Base-by-base conservation (phyloP, 1,140 invertebrate species). In the Battus philenor region DNA sequence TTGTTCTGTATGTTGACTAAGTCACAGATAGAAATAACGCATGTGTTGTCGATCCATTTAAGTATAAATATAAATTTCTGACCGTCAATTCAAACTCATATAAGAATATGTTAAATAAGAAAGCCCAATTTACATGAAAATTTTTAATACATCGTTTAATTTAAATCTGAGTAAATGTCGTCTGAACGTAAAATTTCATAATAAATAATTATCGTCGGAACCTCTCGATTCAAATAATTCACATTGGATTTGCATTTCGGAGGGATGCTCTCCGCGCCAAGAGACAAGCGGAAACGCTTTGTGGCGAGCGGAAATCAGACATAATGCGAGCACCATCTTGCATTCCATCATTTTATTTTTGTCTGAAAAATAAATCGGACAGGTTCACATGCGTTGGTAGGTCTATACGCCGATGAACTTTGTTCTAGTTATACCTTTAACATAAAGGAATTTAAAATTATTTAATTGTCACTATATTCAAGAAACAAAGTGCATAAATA, bases 241-340 rank as follows among this genome's bases (percentile, higher is more conserved):
- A 55, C 56, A 45, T 44, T 58, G 49, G 50, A 77, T 73, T 78
- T 84, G 74, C 76, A 79, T 80, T 69, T 64, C 47, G 52, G 52
- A 60, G 72, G 68, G 76, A 81, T 82, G 75, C 63, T 76, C 69
- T 58, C 58, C 68, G 70, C 75, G 58, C 79, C 66, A 70, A 73
- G 70, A 80, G 80, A 84, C 71, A 75, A 69, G 60, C 78, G 81
- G 81, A 85, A 81, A 62, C 48, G 47, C 71, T 78, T 85, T 85
- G 78, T 85, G 54, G 46, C 20, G 41, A 65, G 58, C 81, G 81
- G 81, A 85, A 79, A 75, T 58, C 57, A 63, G 63, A 56, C 68
- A 84, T 68, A 85, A 85, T 72, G 75, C 67, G 66, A 65, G 57
- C 68, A 65, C 54, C 74, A 77, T 79, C 69, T 72, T 81, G 77